phyloP scores from a whole-genome alignment of 2,888 invertebrate species.

The Epinotia demarniana region DNA sequence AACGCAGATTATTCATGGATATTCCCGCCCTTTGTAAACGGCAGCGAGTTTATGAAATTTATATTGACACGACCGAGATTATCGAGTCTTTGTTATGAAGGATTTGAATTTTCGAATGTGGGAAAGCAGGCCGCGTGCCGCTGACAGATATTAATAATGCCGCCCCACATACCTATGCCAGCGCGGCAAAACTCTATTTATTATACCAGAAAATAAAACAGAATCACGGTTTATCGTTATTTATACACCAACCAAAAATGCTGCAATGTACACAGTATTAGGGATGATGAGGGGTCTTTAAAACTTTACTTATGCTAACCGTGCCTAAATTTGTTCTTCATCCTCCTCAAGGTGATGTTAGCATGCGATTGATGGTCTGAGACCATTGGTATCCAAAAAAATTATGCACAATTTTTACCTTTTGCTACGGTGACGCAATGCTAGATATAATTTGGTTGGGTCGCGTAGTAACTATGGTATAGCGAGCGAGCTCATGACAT shows the following conservation, averaged over 20 bases:
- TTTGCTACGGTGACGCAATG: neutral
- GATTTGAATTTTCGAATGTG: slow-evolving; percentile 76
- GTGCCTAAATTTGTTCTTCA: no score
- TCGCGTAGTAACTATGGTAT: neutral
- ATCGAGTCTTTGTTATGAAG: slow-evolving; percentile 77
- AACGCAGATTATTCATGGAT: slow-evolving; percentile 82
- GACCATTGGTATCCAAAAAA: no score
- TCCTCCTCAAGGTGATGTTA: no score
- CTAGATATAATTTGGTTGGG: neutral
- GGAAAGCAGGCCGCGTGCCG: slow-evolving; percentile 71
- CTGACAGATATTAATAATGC: slow-evolving; percentile 77
- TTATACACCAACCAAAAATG: neutral
- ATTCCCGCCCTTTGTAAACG: slow-evolving; percentile 77
- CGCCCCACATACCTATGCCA: slow-evolving; percentile 11
- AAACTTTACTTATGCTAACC: no score
- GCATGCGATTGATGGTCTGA: no score
- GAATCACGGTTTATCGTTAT: neutral
- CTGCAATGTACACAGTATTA: no score
- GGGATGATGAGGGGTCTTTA: no score
- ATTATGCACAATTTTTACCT: no score
- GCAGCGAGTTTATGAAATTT: slow-evolving; percentile 80
- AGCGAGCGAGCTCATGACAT: neutral
- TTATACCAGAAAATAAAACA: neutral
- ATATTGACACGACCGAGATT: slow-evolving; percentile 80
- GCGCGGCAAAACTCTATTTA: neutral